Percentiles rank a stretch among this genome's conserved stretches.
phyloP scores from a whole-genome alignment of 2,888 invertebrate species.

The Synanthedon myopaeformis region DNA sequence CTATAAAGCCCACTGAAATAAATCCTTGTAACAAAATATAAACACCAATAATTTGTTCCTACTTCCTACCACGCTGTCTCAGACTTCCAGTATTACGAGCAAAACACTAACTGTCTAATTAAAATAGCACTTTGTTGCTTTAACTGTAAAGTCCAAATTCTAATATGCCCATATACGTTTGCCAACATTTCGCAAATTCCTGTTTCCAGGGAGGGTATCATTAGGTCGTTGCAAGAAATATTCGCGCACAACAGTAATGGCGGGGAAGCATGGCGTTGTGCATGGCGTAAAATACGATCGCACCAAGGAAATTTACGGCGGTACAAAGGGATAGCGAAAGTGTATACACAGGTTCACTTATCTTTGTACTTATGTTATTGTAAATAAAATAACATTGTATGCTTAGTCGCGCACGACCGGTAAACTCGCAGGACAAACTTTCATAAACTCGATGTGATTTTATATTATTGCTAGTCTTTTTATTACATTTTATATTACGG shows the following conservation, averaged over 20 bases:
- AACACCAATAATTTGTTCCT: constrained; percentile 9
- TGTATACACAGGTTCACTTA: background rate
- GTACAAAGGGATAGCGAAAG: constrained; percentile 6
- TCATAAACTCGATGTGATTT: too few relatives aligned
- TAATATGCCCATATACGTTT: background rate
- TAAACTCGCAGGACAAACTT: too few relatives aligned
- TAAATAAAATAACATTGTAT: constrained; percentile 1
- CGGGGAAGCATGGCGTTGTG: constrained; percentile 10
- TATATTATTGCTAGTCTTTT: too few relatives aligned
- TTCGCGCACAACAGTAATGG: constrained; percentile 15
- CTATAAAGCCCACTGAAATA: constrained; percentile 5
- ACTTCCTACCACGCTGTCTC: constrained; percentile 5
- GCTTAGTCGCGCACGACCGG: background rate
- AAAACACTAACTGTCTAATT: background rate
- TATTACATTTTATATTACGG: too few relatives aligned
- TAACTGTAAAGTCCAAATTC: background rate
- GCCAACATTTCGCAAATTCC: background rate
- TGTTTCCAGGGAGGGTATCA: constrained; percentile 10
- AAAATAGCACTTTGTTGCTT: background rate
- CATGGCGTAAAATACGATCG: constrained; percentile 12
- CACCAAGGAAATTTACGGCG: constrained; percentile 28
- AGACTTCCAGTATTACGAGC: background rate
- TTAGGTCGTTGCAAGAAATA: constrained; percentile 14
- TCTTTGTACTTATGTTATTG: background rate
- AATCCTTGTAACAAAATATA: constrained; percentile 4